Conservation (phyloP, 2,888 invertebrate species). For the Euzophera pinguis region DNA sequence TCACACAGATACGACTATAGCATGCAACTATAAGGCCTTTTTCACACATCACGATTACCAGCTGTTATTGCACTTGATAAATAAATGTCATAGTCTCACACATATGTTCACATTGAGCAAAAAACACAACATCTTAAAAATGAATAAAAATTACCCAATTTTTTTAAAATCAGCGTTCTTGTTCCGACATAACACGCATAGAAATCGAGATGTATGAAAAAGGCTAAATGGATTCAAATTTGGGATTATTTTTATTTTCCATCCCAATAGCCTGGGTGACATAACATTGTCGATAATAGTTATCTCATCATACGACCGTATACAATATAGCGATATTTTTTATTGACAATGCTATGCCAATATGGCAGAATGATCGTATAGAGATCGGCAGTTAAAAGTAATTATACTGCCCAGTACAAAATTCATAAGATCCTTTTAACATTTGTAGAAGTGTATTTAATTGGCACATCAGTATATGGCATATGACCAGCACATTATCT, state of each 20-base stretch:
- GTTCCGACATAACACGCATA: neutral
- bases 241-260: neutral
- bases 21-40: constrained; percentile 56
- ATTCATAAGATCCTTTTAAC: constrained; percentile 43
- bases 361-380: neutral
- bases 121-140: too few relatives aligned
- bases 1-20: constrained; percentile 58
- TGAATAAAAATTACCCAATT: too few relatives aligned
- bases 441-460: constrained; percentile 24
- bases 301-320: neutral
- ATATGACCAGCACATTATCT: constrained; percentile 56
- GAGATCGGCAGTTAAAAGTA: neutral
- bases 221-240: neutral
- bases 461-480: constrained; percentile 48
- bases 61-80: neutral
- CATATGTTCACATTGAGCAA: too few relatives aligned
- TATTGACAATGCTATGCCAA: neutral
- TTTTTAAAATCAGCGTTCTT: neutral
- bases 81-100: too few relatives aligned
- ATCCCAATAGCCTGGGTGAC: neutral
- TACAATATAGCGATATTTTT: neutral
- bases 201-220: neutral
- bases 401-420: constrained; percentile 27
- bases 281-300: neutral
- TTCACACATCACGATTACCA: neutral